phyloP scores from a whole-genome alignment of 2,797 vertebrate species.

The Echiichthys vipera region DNA sequence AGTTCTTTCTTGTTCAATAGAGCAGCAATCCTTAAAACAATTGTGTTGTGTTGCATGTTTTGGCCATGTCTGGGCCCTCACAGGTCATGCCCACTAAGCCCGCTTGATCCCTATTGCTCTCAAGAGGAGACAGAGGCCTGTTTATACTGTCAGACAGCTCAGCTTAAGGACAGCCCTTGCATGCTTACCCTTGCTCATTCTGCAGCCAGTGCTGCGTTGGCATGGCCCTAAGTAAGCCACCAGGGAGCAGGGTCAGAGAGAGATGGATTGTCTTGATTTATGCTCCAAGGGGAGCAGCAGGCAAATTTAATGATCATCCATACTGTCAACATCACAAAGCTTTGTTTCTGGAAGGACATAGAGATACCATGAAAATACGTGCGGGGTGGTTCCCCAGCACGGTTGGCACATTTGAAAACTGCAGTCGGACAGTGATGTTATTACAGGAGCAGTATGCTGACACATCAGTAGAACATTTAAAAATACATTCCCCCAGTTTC shows the following conservation, averaged over 20 bases:
- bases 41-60: slow-evolving; percentile 77
- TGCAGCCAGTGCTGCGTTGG: slow-evolving; percentile 76
- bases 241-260: slow-evolving; percentile 73
- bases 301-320: slow-evolving; percentile 80
- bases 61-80: slow-evolving; percentile 59
- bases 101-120: slow-evolving; percentile 84
- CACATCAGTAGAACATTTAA: background rate
- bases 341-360: slow-evolving; percentile 65
- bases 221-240: slow-evolving; percentile 80
- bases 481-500: background rate
- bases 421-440: background rate
- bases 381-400: background rate
- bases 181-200: slow-evolving; percentile 78
- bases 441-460: background rate
- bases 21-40: slow-evolving; percentile 62
- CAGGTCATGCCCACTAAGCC: slow-evolving; percentile 82
- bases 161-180: slow-evolving; percentile 76
- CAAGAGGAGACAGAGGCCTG: slow-evolving; percentile 77
- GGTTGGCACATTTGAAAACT: slow-evolving; percentile 5
- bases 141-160: slow-evolving; percentile 77
- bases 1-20: slow-evolving; percentile 64
- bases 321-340: slow-evolving; percentile 68
- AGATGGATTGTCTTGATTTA: slow-evolving; percentile 85
- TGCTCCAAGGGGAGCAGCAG: slow-evolving; percentile 74
- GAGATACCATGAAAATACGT: slow-evolving; percentile 58